These are phyloP conservation scores for Petrolisthes manimaculis DNA, from an alignment of 2,888 invertebrate species.

Conservation along the genomic window DNA sequence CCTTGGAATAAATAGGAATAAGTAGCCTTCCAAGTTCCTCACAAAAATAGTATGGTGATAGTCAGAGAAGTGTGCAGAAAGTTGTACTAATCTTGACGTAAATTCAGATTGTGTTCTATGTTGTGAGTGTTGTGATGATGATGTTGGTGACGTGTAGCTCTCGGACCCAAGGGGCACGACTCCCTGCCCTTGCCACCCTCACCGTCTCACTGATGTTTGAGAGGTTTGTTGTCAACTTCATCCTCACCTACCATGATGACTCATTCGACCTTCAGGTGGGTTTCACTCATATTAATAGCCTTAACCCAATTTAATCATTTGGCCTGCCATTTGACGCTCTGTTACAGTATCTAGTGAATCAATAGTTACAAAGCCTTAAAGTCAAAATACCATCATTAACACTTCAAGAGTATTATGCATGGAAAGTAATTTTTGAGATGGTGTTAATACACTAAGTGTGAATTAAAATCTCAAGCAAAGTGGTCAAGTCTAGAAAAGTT, in stretches of 20 bases:
- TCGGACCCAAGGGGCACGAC: slow-evolving; percentile 7
- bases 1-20: background rate
- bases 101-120: slow-evolving; percentile 38
- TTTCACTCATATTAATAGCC: background rate
- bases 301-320: background rate
- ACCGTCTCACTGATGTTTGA: slow-evolving; percentile 14
- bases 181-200: slow-evolving; percentile 27
- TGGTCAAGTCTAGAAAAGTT: too few relatives aligned
- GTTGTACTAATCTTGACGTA: background rate
- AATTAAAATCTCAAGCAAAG: too few relatives aligned
- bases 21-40: background rate
- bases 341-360: background rate
- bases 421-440: too few relatives aligned
- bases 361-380: too few relatives aligned
- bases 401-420: too few relatives aligned
- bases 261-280: slow-evolving; percentile 15
- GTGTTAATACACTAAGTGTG: too few relatives aligned
- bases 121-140: slow-evolving; percentile 23
- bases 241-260: background rate
- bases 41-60: background rate
- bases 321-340: background rate
- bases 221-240: background rate
- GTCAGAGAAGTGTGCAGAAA: background rate
- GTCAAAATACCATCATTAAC: too few relatives aligned
- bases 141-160: slow-evolving; percentile 24